Percentiles rank a stretch among this genome's conserved stretches.
These are phyloP conservation scores for Porites evermanni DNA, from an alignment of 92 coral and sea anemone species.

Conservation along the genomic window DNA sequence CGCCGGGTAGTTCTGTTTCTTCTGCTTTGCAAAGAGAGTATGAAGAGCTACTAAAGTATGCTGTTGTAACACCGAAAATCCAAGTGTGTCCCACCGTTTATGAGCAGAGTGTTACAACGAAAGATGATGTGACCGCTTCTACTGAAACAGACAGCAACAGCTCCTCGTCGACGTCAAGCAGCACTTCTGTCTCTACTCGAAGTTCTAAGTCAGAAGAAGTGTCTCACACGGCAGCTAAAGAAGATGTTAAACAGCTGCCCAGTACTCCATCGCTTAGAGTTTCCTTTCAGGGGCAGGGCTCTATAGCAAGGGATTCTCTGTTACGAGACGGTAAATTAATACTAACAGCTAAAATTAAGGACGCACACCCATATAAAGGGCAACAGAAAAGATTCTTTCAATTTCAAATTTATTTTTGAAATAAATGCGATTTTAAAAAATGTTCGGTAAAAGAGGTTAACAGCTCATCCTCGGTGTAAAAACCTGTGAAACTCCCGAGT, in stretches of 20 bases:
- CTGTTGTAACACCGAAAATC: slow-evolving; percentile 94
- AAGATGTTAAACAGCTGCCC: slow-evolving; percentile 74
- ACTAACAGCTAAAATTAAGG: neutral
- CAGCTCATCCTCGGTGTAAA: no score
- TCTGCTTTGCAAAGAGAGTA: slow-evolving; percentile 94
- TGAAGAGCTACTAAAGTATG: slow-evolving; percentile 95
- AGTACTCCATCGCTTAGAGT: slow-evolving; percentile 78
- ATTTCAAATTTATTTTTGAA: no score
- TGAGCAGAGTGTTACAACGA: slow-evolving; percentile 56
- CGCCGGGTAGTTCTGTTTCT: slow-evolving; percentile 97
- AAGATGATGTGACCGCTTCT: slow-evolving; percentile 47
- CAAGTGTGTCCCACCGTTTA: slow-evolving; percentile 73
- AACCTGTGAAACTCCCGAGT: no score
- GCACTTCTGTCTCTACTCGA: slow-evolving; percentile 49
- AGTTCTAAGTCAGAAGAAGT: slow-evolving; percentile 64
- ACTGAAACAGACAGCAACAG: slow-evolving; percentile 59
- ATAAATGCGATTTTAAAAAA: no score
- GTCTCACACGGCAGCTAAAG: slow-evolving; percentile 63
- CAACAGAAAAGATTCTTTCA: no score
- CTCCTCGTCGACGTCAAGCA: slow-evolving; percentile 60
- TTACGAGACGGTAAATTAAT: slow-evolving; percentile 50
- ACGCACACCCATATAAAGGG: no score
- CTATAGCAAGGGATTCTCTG: slow-evolving; percentile 83
- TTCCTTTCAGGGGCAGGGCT: slow-evolving; percentile 84
- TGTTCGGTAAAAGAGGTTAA: no score